Percentiles rank a stretch among this genome's conserved stretches.
phyloP scores from a whole-genome alignment of 2,888 invertebrate genomes.

The Lordiphosa fenestrarum region DNA sequence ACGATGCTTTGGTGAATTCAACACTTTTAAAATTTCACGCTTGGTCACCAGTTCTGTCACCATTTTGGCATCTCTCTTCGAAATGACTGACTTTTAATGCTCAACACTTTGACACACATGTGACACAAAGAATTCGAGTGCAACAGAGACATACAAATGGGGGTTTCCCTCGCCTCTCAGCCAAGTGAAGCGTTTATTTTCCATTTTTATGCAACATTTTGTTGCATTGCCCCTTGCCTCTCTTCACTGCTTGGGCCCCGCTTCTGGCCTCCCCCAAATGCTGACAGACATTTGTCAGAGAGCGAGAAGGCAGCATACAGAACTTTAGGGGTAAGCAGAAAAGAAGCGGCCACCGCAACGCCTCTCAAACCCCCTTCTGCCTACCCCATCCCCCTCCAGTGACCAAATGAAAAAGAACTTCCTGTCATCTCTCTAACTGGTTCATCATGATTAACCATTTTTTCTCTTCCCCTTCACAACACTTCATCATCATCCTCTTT shows the following conservation, averaged over 20 bases:
- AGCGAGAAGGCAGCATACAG: constrained; percentile 28
- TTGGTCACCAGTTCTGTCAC: too few species aligned
- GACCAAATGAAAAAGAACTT: constrained; percentile 10
- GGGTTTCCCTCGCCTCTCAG: too few species aligned
- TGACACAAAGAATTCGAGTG: constrained; percentile 10
- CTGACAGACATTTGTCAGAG: constrained; percentile 51
- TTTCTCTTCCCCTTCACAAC: constrained; percentile 4
- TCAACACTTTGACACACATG: constrained; percentile 38
- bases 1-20: too few species aligned
- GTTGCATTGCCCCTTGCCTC: constrained; percentile 35
- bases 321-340: constrained; percentile 55
- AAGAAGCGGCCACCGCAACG: constrained; percentile 25
- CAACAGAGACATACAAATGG: neutral
- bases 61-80: too few species aligned
- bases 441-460: constrained; percentile 69
- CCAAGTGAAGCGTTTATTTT: constrained; percentile 23
- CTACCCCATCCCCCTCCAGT: neutral
- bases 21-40: too few species aligned
- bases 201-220: constrained; percentile 52
- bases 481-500: neutral
- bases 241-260: neutral
- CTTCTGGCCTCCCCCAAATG: neutral
- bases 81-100: constrained; percentile 11
- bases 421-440: constrained; percentile 56
- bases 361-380: neutral